Evolutionary conservation across 35 echinoderm and acorn worm species (phyloP).

Genomic region (Hemicentrotus pulcherrimus): DNA sequence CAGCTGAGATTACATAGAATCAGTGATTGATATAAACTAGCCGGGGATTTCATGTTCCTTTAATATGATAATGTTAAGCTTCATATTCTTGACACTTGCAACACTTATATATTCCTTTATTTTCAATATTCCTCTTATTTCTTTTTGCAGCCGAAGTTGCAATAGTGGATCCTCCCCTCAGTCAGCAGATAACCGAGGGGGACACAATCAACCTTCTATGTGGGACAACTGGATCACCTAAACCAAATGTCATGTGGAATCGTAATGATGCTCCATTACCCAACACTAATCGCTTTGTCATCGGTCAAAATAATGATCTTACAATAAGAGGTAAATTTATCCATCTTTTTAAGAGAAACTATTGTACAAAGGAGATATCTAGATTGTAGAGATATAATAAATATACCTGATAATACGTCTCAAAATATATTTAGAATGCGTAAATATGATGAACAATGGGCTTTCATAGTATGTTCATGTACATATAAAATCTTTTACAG

Average conservation of each 20-base stretch:
- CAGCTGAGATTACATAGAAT: not conserved
- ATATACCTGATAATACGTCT: too few relatives aligned
- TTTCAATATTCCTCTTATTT: not conserved
- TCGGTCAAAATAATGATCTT: slow-evolving; percentile 55
- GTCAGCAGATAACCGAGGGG: slow-evolving; percentile 55
- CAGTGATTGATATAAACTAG: not conserved
- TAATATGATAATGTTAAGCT: too few relatives aligned
- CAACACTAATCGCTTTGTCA: slow-evolving; percentile 51
- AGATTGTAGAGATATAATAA: too few relatives aligned
- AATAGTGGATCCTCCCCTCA: slow-evolving; percentile 71
- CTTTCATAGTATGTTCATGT: too few relatives aligned
- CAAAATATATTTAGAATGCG: too few relatives aligned
- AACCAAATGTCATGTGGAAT: slow-evolving; percentile 75
- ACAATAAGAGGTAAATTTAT: slow-evolving; percentile 56
- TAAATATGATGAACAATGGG: too few relatives aligned
- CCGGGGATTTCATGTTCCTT: not conserved
- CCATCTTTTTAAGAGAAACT: too few relatives aligned
- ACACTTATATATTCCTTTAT: not conserved
- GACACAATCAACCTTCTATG: slow-evolving; percentile 72
- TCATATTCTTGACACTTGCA: too few relatives aligned
- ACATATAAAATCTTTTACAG: too few relatives aligned
- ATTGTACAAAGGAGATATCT: too few relatives aligned
- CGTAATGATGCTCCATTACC: slow-evolving; percentile 62
- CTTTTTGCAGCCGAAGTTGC: slow-evolving; percentile 76
- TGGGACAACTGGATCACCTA: slow-evolving; percentile 86